Conservation (phyloP, 2,113 vertebrate genomes). For the Empidonax alnorum region DNA sequence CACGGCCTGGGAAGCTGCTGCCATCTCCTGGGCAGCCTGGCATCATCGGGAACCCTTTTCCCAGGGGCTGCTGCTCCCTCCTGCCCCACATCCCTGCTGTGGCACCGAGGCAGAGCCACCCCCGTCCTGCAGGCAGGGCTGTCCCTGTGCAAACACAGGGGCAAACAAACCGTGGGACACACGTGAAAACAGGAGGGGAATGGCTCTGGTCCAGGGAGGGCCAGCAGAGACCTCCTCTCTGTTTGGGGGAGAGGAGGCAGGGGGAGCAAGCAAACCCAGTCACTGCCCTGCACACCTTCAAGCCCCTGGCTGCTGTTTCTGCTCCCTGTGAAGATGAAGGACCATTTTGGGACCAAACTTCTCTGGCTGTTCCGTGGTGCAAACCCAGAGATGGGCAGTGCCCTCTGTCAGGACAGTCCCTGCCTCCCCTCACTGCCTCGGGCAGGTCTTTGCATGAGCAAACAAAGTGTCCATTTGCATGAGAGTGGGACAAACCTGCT, state of each 20-base stretch:
- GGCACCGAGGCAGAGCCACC: not conserved
- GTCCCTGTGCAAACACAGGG: not conserved
- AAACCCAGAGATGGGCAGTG: not conserved
- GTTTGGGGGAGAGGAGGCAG: not conserved
- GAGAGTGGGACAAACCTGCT: not conserved
- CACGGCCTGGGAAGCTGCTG: slow-evolving; percentile 10
- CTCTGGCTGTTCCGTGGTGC: not conserved
- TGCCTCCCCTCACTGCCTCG: not conserved
- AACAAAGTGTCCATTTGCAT: not conserved
- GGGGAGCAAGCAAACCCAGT: not conserved
- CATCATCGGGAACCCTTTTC: not conserved
- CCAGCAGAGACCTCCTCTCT: fast-evolving
- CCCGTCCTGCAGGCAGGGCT: not conserved
- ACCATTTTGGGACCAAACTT: not conserved
- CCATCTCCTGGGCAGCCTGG: slow-evolving; percentile 26
- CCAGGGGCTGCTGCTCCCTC: not conserved
- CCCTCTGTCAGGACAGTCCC: not conserved
- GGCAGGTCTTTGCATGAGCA: not conserved
- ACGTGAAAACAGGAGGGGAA: not conserved
- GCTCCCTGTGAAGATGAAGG: no score
- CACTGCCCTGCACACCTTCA: not conserved
- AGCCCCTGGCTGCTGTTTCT: not conserved
- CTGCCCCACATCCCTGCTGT: not conserved
- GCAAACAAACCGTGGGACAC: fast-evolving
- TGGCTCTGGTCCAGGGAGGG: fast-evolving